Percentiles rank a stretch among this genome's conserved stretches.
phyloP scores from a whole-genome alignment of 2,113 vertebrate genomes.

The Dicerorhinus sumatrensis region DNA sequence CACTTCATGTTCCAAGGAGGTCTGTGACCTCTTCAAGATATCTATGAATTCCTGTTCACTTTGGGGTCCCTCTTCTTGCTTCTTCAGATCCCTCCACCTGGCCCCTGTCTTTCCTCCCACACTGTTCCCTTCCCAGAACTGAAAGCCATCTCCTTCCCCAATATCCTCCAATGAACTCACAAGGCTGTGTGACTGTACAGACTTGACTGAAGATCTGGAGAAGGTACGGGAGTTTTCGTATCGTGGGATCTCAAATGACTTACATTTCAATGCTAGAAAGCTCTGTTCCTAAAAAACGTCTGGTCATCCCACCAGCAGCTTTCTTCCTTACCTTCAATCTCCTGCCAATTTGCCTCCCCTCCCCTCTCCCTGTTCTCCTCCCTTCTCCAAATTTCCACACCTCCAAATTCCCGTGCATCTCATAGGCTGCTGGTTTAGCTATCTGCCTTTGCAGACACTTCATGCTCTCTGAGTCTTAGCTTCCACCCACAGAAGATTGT shows the following conservation, averaged over 20 bases:
- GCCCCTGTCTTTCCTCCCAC: background rate
- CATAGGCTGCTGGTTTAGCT: background rate
- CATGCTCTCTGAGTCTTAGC: constrained; percentile 41
- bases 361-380: background rate
- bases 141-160: background rate
- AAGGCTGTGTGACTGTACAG: background rate
- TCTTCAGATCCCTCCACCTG: background rate
- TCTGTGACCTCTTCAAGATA: background rate
- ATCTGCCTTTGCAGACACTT: constrained; percentile 27
- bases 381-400: background rate
- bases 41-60: background rate
- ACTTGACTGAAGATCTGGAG: background rate
- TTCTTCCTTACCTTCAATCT: background rate
- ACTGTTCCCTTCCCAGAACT: background rate
- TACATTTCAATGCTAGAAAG: background rate
- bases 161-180: background rate
- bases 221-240: rapidly evolving
- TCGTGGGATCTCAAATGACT: background rate
- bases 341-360: rapidly evolving
- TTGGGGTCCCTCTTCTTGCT: too few relatives aligned
- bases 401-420: background rate
- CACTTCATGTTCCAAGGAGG: rapidly evolving
- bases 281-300: background rate
- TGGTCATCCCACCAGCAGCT: background rate
- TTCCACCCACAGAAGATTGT: constrained; percentile 11